Evolutionary conservation across 2,888 invertebrate genomes (phyloP).

Genomic region (Agrenia bidenticulata): DNA sequence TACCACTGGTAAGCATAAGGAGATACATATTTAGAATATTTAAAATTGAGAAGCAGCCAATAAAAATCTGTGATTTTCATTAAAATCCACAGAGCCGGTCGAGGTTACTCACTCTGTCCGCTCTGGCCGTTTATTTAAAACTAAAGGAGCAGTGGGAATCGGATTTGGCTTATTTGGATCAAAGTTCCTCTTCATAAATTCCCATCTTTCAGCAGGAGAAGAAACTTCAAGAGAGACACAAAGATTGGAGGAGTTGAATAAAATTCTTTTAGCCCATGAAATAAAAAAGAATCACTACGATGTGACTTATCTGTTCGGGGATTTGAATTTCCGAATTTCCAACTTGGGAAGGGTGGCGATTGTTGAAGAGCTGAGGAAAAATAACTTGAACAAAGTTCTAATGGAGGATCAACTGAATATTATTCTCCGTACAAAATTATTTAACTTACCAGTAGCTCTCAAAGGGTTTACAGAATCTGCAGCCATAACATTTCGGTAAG

Average conservation of each 20-base stretch:
- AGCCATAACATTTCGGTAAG: conserved; percentile 49
- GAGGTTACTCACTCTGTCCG: conserved; percentile 83
- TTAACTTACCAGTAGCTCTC: conserved; percentile 37
- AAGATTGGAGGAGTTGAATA: conserved; percentile 48
- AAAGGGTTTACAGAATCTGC: conserved; percentile 51
- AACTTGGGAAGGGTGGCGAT: conserved; percentile 41
- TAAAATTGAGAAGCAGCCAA: background rate
- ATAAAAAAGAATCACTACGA: conserved; percentile 18
- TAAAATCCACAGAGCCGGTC: conserved; percentile 66
- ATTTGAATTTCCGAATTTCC: conserved; percentile 64
- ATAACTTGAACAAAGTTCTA: conserved; percentile 40
- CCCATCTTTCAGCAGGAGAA: conserved; percentile 78
- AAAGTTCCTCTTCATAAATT: conserved; percentile 90
- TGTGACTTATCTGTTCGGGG: conserved; percentile 9
- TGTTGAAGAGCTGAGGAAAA: conserved; percentile 37
- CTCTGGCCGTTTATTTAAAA: conserved; percentile 79
- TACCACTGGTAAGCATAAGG: conserved; percentile 66
- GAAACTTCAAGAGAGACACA: conserved; percentile 43
- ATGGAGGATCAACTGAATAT: conserved; percentile 47
- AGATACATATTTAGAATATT: background rate
- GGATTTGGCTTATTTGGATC: conserved; percentile 93
- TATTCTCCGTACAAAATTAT: conserved; percentile 32
- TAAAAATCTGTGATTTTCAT: background rate
- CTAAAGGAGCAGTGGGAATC: conserved; percentile 91
- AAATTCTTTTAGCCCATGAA: conserved; percentile 32